A percentile compares a stretch with the other conserved stretches of the same genome.
Evolutionary conservation across 1,140 invertebrate genomes (phyloP).

Genomic region (Trichonephila clavipes): DNA sequence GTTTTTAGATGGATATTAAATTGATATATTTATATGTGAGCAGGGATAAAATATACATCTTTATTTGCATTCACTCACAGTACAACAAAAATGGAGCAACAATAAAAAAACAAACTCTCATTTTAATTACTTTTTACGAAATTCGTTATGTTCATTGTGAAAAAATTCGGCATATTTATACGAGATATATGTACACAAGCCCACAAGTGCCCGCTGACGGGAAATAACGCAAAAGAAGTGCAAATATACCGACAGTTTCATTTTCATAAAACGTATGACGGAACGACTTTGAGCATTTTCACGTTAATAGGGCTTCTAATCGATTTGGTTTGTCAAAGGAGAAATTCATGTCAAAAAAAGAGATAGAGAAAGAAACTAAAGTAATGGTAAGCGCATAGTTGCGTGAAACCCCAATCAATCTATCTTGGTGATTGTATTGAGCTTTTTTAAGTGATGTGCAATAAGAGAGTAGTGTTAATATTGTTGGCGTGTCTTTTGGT

Average conservation of each 20-base stretch:
- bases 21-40: too few relatives aligned
- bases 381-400: conserved; percentile 29
- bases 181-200: neutral
- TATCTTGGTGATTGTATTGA: neutral
- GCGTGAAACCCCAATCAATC: conserved; percentile 3
- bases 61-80: too few relatives aligned
- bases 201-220: neutral
- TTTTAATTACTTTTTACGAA: neutral
- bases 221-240: neutral
- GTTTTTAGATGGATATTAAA: too few relatives aligned
- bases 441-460: conserved; percentile 19
- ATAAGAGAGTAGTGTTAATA: neutral
- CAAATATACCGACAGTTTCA: neutral
- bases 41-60: too few relatives aligned
- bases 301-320: neutral
- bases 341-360: neutral
- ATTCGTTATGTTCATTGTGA: neutral
- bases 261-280: neutral
- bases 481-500: neutral
- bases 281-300: neutral
- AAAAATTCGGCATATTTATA: neutral
- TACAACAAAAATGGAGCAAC: too few relatives aligned
- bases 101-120: neutral
- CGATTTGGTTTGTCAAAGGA: neutral
- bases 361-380: neutral